Conservation (phyloP, 2,113 vertebrate genomes). For the Ibidorhyncha struthersii region DNA sequence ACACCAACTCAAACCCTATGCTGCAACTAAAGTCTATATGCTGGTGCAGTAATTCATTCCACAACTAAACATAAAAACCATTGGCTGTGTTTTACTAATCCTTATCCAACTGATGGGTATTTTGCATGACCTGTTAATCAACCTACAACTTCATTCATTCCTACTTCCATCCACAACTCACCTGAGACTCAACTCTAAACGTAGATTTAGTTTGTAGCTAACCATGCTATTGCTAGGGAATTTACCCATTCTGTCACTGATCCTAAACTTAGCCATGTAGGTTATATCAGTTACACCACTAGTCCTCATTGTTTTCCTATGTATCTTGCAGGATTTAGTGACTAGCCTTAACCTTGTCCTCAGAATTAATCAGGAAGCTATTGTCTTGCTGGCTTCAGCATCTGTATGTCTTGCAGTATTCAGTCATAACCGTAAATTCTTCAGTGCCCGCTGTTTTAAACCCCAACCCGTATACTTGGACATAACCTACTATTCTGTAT, state of each 20-base stretch:
- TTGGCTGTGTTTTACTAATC: not conserved
- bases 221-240: not conserved
- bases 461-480: not conserved
- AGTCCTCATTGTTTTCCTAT: not conserved
- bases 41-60: not conserved
- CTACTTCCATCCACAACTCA: not conserved
- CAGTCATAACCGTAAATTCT: not conserved
- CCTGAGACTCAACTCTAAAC: not conserved
- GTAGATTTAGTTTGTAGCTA: not conserved
- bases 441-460: not conserved
- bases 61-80: not conserved
- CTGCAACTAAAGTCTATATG: not conserved
- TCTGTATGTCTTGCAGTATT: not conserved
- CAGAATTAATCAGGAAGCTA: not conserved
- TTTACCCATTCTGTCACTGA: not conserved
- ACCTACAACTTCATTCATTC: not conserved
- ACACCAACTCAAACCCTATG: not conserved
- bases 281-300: not conserved
- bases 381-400: not conserved
- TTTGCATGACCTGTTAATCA: not conserved
- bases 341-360: not conserved
- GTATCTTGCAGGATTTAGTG: not conserved
- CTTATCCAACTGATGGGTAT: not conserved
- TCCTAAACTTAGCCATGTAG: not conserved
- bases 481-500: not conserved